A percentile compares a stretch with the other conserved stretches of the same genome.
phyloP scores from a whole-genome alignment of 1,140 invertebrate species.

The Trachymyrmex septentrionalis region DNA sequence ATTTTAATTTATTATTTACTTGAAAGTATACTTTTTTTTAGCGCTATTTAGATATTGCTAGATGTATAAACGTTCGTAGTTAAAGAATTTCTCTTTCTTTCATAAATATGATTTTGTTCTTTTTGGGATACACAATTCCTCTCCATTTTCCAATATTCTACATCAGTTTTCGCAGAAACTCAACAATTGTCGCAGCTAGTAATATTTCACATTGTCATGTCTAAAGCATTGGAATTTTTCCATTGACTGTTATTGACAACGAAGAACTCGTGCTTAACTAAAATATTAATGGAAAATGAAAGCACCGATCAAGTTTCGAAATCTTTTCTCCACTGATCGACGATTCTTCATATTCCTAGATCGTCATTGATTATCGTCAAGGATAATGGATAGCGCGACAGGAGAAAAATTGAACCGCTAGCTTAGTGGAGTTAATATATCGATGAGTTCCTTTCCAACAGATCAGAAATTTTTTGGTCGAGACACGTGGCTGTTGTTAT shows the following conservation, averaged over 20 bases:
- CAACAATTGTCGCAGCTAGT: neutral
- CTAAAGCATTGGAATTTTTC: constrained; percentile 16
- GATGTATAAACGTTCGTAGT: neutral
- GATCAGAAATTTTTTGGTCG: neutral
- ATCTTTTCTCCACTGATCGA: neutral
- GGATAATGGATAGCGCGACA: neutral
- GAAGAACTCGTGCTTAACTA: neutral
- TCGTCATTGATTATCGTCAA: constrained; percentile 27
- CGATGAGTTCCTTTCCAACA: neutral
- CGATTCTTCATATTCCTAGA: neutral
- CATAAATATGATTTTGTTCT: neutral
- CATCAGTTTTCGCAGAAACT: neutral
- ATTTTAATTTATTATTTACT: neutral
- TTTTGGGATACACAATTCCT: neutral
- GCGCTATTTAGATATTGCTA: neutral
- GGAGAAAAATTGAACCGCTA: neutral
- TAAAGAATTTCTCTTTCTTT: constrained; percentile 8
- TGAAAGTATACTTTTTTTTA: neutral
- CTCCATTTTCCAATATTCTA: constrained; percentile 5
- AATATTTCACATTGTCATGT: constrained; percentile 27
- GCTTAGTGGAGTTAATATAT: neutral
- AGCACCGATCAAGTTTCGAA: neutral
- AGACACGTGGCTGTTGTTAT: neutral
- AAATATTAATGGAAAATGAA: constrained; percentile 14
- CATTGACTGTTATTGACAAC: constrained; percentile 14